These are phyloP conservation scores for Furnarius figulus DNA, from an alignment of 2,113 vertebrate genomes.

Conservation along the genomic window DNA sequence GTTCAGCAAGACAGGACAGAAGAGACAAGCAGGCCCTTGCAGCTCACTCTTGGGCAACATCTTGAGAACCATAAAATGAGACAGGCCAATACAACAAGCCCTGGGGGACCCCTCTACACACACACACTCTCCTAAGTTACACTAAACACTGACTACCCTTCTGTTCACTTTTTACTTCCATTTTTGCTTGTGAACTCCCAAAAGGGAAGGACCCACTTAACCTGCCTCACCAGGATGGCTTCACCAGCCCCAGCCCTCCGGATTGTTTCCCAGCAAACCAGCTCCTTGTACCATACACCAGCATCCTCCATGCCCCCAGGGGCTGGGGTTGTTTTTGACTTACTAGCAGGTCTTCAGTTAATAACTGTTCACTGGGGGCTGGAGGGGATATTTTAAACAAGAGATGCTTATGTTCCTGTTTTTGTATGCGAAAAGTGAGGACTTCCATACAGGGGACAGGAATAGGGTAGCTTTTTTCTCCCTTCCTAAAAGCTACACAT, in stretches of 20 bases:
- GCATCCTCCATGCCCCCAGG: not conserved
- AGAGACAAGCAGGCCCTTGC: not conserved
- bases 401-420: not conserved
- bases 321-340: not conserved
- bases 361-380: not conserved
- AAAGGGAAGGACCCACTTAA: not conserved
- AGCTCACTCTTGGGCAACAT: not conserved
- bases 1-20: not conserved
- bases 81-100: not conserved
- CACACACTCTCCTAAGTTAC: not conserved
- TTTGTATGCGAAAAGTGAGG: not conserved
- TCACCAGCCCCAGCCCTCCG: not conserved
- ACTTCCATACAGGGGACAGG: not conserved
- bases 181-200: not conserved
- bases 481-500: not conserved
- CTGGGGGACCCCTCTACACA: not conserved
- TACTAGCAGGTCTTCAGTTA: not conserved
- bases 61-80: not conserved
- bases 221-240: not conserved
- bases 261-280: not conserved
- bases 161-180: not conserved
- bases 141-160: not conserved
- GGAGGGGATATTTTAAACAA: not conserved
- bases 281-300: not conserved
- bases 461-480: not conserved